Base-by-base conservation (phyloP, 2,888 invertebrate species). In the Hirtodrosophila histrioides region DNA sequence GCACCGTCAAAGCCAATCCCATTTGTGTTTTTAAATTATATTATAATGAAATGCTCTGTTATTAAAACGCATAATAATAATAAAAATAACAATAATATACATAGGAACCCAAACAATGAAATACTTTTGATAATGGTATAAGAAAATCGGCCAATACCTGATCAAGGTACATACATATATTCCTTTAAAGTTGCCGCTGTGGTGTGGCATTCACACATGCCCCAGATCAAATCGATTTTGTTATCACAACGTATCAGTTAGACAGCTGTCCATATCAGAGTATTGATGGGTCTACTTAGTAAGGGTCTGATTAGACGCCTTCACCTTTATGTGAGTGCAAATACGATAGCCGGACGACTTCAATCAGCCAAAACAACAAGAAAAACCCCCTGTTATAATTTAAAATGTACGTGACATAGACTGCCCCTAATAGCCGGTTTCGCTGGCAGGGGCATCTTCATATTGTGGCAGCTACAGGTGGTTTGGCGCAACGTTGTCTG, bases 241-340 rank as follows among this genome's bases (percentile, higher is more conserved):
- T 57, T 74, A 69, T 74, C 75, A 23, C 5, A 46, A n/a, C 11
- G 29, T 61, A 53, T 27, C 41, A 54, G 49, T 37, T 36, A 17
- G 62, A 74, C 54, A 55, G 55, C 57, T 75, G 69, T 63, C 51
- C 40, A 2, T 44, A 36, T 46, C 23, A 33, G 45, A 29, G 27
- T 24, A 36, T 33, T 69, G 54, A 49, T 48, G 36, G 24, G 24
- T 29, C 40, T 31, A 24, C 41, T 17, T 24, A 39, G 35, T 43
- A 29, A 2, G 31, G 4, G 33, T 27, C 43, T 72, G 67, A 68
- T 71, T 54, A 62, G 69, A 51, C n/a, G 7, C 17, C 6, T n/a
- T 27, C 45, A 33, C 53, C 33, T 33, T 40, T 60, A 51, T 35
- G 27, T 36, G 36, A 58, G 36, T 44, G 41, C 43, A 43, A 8